Conservation (phyloP, 2,888 invertebrate species). For the Synanthedon formicaeformis region DNA sequence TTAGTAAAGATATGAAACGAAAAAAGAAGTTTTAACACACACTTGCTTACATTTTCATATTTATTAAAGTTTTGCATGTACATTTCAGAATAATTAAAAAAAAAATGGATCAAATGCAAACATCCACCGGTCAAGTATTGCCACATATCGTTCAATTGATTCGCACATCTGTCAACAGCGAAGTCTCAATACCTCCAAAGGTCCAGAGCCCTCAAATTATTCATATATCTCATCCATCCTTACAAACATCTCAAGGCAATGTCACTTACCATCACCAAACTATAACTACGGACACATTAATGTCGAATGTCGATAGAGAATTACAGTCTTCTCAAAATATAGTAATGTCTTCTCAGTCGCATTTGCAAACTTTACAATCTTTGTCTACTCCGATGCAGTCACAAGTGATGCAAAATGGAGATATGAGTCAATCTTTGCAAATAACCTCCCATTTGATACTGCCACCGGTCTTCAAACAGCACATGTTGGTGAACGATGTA, state of each 20-base stretch:
- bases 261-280: slow-evolving; percentile 41
- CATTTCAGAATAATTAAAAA: background rate
- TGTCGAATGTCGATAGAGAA: slow-evolving; percentile 27
- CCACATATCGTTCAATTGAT: slow-evolving; percentile 42
- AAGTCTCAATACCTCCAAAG: slow-evolving; percentile 11
- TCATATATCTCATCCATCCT: slow-evolving; percentile 37
- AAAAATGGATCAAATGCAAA: slow-evolving; percentile 49
- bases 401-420: slow-evolving; percentile 29
- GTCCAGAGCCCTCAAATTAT: slow-evolving; percentile 37
- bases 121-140: slow-evolving; percentile 21
- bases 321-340: slow-evolving; percentile 40
- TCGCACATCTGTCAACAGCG: background rate
- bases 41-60: too few relatives aligned
- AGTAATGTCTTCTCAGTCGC: slow-evolving; percentile 45
- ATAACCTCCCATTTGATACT: slow-evolving; percentile 48
- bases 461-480: slow-evolving; percentile 43
- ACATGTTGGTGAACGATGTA: slow-evolving; percentile 39
- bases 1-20: background rate
- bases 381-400: slow-evolving; percentile 18
- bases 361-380: slow-evolving; percentile 2
- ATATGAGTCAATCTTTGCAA: slow-evolving; percentile 39
- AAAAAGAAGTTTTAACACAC: background rate
- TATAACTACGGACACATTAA: slow-evolving; percentile 34
- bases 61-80: background rate
- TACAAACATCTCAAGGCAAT: slow-evolving; percentile 40